Evolutionary conservation across 2,888 invertebrate species (phyloP).

Genomic region (Tetramorium bicarinatum): DNA sequence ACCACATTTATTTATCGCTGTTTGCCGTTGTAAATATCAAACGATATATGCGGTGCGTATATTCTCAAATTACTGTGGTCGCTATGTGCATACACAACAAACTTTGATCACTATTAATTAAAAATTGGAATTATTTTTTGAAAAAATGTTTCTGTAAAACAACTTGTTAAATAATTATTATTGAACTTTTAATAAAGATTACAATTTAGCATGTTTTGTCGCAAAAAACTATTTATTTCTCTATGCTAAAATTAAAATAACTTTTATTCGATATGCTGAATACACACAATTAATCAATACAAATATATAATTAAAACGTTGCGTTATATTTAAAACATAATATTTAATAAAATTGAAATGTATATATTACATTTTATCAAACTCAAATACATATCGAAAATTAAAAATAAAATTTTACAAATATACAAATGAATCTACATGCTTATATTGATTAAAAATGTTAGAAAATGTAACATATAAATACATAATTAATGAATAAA

Average conservation of each 20-base stretch:
- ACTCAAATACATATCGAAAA: background rate
- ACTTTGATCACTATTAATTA: background rate
- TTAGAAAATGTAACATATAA: background rate
- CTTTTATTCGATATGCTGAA: background rate
- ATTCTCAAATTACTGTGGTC: background rate
- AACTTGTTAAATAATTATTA: background rate
- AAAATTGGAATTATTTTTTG: background rate
- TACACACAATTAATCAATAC: slow-evolving; percentile 1
- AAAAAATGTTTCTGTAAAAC: background rate
- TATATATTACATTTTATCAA: background rate
- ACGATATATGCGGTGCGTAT: background rate
- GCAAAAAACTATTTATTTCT: background rate
- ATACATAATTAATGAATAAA: background rate
- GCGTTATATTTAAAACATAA: background rate
- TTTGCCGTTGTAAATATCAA: slow-evolving; percentile 16
- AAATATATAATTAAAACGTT: slow-evolving; percentile 16
- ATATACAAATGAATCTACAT: background rate
- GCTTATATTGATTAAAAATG: background rate
- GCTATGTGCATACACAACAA: background rate
- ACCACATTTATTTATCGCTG: slow-evolving; percentile 33
- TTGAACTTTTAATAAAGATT: background rate
- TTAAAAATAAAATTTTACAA: background rate
- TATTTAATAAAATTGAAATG: background rate
- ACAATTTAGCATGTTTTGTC: background rate
- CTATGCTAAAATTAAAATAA: background rate